Evolutionary conservation across 2,797 vertebrate species (phyloP).

Genomic region (Sandelia bainsii): DNA sequence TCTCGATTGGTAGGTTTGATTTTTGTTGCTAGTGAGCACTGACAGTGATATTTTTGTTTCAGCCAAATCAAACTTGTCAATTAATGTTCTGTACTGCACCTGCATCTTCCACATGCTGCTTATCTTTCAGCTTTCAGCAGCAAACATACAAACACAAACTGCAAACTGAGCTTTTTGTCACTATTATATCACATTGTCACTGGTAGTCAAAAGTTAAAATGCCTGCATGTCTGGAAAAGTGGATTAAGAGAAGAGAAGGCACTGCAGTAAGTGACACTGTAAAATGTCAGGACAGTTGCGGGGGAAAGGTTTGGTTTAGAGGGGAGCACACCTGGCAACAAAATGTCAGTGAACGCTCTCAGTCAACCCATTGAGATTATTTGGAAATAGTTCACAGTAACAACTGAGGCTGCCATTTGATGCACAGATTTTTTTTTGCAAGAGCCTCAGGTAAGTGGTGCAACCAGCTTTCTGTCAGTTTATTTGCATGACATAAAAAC

Average conservation of each 20-base stretch:
- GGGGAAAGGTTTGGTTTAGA: slow-evolving; percentile 30
- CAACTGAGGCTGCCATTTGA: no score
- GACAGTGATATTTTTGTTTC: no score
- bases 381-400: not conserved
- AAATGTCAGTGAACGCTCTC: no score
- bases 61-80: no score
- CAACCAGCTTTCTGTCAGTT: not conserved
- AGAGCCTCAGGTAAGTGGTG: not conserved
- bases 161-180: not conserved
- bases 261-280: slow-evolving; percentile 43
- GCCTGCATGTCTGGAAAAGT: slow-evolving; percentile 15
- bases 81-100: no score
- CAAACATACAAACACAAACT: no score
- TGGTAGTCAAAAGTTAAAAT: slow-evolving; percentile 49
- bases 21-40: no score
- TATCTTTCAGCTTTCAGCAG: no score
- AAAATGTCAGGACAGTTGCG: slow-evolving; percentile 27
- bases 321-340: slow-evolving; percentile 84
- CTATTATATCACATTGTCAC: slow-evolving; percentile 49
- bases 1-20: no score
- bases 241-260: slow-evolving; percentile 26
- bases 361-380: no score
- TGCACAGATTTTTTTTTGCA: no score
- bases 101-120: no score
- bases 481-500: not conserved